Base-by-base conservation (phyloP, 2,888 invertebrate genomes). In the Amphimallon solstitiale region DNA sequence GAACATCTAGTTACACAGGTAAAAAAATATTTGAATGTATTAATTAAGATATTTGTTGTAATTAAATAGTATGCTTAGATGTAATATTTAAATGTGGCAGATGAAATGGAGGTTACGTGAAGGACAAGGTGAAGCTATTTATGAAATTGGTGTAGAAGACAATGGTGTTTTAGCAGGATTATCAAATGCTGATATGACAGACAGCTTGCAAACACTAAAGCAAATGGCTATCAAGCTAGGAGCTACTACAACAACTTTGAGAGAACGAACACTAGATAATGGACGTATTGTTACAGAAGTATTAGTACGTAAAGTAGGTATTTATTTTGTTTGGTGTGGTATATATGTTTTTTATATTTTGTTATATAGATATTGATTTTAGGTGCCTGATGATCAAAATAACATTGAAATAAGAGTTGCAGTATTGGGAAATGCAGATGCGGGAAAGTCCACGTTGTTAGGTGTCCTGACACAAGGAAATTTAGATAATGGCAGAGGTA, bases 61-160 rank as follows among this genome's bases (percentile, higher is more conserved):
- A n/a, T n/a, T n/a, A n/a, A n/a, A n/a, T n/a, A n/a, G n/a, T n/a
- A n/a, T n/a, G n/a, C n/a, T n/a, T n/a, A n/a, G n/a, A 10, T 4
- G 6, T 65, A 19, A 49, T 51, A 46, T 35, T 40, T 34, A 12
- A 29, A 61, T 23, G 56, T 72, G 71, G 1, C 76, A 91, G 90
- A 89, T 99, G 88, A 99, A 99, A 85, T 99, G 98, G 98, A 88
- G 99, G 0, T 86, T 99, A 7, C 89, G 95, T 0, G 96, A 97
- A 82, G 96, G 99, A 23, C 94, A 96, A 72, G 99, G 98, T 0
- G 94, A 96, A 81, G 98, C 98, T 0, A 95, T 99, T 70, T 99
- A 99, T 84, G 97, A 98, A 82, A 93, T 98, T 54, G 98, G 98
- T 0, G 95, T 96, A 1, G 91, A 94, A 66, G 96, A 95, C 83